Evolutionary conservation across 2,113 vertebrate species (phyloP).

Genomic region (Gambusia holbrooki): DNA sequence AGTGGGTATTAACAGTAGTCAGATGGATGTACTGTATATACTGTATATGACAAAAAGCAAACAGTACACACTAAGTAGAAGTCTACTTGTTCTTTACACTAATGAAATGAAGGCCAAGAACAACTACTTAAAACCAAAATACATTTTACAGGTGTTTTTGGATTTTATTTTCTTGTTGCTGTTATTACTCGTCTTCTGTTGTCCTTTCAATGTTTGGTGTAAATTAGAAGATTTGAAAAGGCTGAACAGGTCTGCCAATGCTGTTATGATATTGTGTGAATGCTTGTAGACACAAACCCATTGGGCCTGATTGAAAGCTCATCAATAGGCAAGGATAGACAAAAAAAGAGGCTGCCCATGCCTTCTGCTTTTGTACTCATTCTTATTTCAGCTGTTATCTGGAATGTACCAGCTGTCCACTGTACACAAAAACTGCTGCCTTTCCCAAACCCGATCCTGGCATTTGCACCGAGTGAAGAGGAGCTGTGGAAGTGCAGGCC

Average conservation of each 20-base stretch:
- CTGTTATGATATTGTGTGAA: conserved; percentile 67
- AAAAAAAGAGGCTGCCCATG: conserved; percentile 59
- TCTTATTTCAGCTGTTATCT: conserved; percentile 83
- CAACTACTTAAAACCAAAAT: conserved; percentile 18
- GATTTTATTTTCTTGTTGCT: conserved; percentile 48
- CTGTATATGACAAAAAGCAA: neutral
- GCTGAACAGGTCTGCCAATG: conserved; percentile 56
- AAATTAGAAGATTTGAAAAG: conserved; percentile 48
- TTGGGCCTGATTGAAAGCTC: conserved; percentile 71
- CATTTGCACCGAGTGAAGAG: conserved; percentile 66
- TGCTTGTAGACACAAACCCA: conserved; percentile 71
- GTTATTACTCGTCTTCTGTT: conserved; percentile 46
- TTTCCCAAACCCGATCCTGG: conserved; percentile 76
- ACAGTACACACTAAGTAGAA: neutral
- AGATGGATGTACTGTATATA: neutral
- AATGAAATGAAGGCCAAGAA: neutral
- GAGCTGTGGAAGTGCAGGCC: conserved; percentile 48
- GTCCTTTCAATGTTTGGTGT: conserved; percentile 59
- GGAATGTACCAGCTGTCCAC: conserved; percentile 83
- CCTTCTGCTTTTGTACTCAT: conserved; percentile 72
- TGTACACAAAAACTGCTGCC: conserved; percentile 76
- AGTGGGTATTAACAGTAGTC: too few species aligned
- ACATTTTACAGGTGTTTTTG: conserved; percentile 43
- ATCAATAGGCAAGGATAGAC: conserved; percentile 65
- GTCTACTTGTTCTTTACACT: neutral